Evolutionary conservation across 2,888 invertebrate genomes (phyloP).

Genomic region (Hipparchia sbordonii): DNA sequence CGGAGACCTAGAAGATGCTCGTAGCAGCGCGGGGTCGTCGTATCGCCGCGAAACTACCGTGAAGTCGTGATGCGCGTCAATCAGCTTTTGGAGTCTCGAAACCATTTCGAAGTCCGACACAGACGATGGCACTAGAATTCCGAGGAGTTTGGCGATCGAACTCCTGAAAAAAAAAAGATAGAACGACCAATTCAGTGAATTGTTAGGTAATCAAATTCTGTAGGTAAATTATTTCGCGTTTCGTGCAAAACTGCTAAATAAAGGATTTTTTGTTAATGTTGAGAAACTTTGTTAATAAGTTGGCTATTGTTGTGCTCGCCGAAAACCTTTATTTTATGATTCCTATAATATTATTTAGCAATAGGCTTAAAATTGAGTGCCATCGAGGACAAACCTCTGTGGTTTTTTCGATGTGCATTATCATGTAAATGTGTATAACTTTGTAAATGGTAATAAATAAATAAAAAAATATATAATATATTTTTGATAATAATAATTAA

Average conservation of each 20-base stretch:
- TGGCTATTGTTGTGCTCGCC: neutral
- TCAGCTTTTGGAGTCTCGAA: constrained; percentile 90
- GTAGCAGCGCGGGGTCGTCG: constrained; percentile 72
- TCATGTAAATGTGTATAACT: too few species aligned
- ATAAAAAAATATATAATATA: too few species aligned
- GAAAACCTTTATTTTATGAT: neutral
- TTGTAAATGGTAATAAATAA: too few species aligned
- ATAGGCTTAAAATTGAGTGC: too few species aligned
- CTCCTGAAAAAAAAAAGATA: constrained; percentile 66
- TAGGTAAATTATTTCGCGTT: neutral
- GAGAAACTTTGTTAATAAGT: constrained; percentile 1
- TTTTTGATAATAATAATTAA: too few species aligned
- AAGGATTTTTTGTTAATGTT: neutral
- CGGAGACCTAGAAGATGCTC: constrained; percentile 75
- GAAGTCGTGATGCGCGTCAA: constrained; percentile 94
- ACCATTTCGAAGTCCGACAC: constrained; percentile 90
- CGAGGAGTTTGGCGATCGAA: constrained; percentile 88
- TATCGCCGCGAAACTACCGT: constrained; percentile 90
- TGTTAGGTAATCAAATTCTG: too few species aligned
- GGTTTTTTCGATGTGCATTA: too few species aligned
- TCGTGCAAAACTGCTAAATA: neutral
- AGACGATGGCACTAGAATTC: constrained; percentile 85
- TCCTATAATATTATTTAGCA: neutral
- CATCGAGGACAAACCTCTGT: too few species aligned
- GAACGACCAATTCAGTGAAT: too few species aligned